A percentile compares a stretch with the other conserved stretches of the same genome.
Evolutionary conservation across 2,113 vertebrate species (phyloP).

Genomic region (Pseudolaguvia tuberculata): DNA sequence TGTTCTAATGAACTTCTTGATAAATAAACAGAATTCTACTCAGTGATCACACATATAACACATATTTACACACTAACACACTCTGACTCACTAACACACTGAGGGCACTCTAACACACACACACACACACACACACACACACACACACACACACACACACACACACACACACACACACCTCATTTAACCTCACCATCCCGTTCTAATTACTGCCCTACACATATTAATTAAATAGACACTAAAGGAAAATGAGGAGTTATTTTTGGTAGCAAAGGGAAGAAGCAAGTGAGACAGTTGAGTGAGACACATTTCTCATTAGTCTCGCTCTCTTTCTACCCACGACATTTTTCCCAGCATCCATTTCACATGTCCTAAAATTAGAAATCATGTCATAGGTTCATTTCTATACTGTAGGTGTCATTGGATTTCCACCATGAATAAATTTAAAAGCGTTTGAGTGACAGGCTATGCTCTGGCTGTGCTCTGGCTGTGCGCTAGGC

Average conservation of each 20-base stretch:
- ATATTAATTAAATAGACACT: slow-evolving; percentile 54
- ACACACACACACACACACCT: slow-evolving; percentile 10
- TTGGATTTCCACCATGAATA: slow-evolving; percentile 24
- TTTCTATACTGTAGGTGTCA: too few relatives aligned
- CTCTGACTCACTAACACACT: too few relatives aligned
- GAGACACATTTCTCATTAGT: slow-evolving; percentile 11
- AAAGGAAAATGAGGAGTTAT: slow-evolving; percentile 54
- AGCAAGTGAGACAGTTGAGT: not conserved
- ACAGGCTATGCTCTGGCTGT: too few relatives aligned
- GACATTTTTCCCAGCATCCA: not conserved
- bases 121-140: too few relatives aligned
- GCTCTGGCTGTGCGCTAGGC: too few relatives aligned
- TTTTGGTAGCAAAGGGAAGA: slow-evolving; percentile 43
- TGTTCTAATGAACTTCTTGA: not conserved
- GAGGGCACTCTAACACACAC: too few relatives aligned
- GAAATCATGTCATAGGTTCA: slow-evolving; percentile 19
- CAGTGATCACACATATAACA: not conserved
- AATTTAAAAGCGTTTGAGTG: slow-evolving; percentile 15
- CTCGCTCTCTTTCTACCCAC: not conserved
- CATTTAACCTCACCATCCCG: slow-evolving; percentile 20
- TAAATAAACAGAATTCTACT: not conserved
- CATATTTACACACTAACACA: too few relatives aligned
- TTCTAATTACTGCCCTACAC: slow-evolving; percentile 30
- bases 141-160: too few relatives aligned
- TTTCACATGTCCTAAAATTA: slow-evolving; percentile 56